Evolutionary conservation across 2,113 vertebrate genomes (phyloP).

Genomic region (Meriones unguiculatus): DNA sequence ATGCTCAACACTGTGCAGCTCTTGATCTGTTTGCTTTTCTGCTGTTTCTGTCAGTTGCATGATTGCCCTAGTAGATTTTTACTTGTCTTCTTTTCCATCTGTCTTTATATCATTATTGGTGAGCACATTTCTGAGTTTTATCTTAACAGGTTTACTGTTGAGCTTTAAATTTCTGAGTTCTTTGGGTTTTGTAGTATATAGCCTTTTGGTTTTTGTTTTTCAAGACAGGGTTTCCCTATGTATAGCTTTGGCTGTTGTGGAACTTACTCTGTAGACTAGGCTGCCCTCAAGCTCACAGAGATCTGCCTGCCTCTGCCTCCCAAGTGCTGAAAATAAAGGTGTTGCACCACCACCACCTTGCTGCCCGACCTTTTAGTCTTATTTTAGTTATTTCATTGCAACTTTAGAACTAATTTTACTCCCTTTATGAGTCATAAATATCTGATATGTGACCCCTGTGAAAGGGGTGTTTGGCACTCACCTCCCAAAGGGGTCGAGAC

Average conservation of each 20-base stretch:
- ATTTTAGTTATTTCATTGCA: neutral
- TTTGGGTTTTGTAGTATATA: neutral
- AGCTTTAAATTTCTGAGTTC: slow-evolving; percentile 7
- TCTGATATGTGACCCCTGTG: neutral
- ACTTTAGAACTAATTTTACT: neutral
- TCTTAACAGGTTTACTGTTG: neutral
- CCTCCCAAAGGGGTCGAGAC: neutral
- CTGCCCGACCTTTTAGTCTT: too few relatives aligned
- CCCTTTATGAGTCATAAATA: neutral
- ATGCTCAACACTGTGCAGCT: neutral
- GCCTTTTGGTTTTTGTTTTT: neutral
- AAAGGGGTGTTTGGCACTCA: neutral
- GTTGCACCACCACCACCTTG: too few relatives aligned
- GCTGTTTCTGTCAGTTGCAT: neutral
- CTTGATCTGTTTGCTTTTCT: neutral
- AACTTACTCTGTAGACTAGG: too few relatives aligned
- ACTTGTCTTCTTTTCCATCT: neutral
- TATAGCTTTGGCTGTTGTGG: too few relatives aligned
- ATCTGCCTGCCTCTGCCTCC: too few relatives aligned
- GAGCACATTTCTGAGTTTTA: neutral
- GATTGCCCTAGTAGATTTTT: neutral
- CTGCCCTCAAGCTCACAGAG: too few relatives aligned
- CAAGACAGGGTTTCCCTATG: too few relatives aligned
- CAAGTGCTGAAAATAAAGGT: too few relatives aligned
- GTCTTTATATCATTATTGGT: neutral